A percentile compares a stretch with the other conserved stretches of the same genome.
Conservation (phyloP, 2,797 vertebrate species). For the Peromyscus aztecus region DNA sequence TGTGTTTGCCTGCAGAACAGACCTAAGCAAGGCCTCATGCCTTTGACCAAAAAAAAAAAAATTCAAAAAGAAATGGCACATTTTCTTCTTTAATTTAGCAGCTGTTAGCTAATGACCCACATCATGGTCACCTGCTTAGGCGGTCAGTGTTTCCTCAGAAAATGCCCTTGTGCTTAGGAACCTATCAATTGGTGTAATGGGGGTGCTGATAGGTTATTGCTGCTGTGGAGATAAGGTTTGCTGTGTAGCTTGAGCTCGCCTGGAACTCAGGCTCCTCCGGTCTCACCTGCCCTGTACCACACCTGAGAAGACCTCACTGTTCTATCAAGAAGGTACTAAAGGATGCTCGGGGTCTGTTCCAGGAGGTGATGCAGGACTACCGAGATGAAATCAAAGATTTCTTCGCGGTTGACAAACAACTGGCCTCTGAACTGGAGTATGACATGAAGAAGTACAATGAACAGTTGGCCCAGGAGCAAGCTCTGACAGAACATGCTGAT, state of each 20-base stretch:
- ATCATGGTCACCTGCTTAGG: background rate
- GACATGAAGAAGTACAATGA: slow-evolving; percentile 92
- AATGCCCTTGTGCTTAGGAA: background rate
- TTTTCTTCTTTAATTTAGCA: background rate
- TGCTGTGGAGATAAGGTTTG: background rate
- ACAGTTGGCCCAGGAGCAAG: slow-evolving; percentile 88
- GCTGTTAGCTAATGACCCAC: background rate
- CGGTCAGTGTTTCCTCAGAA: background rate
- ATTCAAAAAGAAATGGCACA: background rate
- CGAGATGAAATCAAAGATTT: slow-evolving; percentile 94
- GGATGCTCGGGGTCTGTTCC: slow-evolving; percentile 55
- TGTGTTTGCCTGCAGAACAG: background rate
- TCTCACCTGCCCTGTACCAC: background rate
- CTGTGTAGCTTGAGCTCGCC: background rate
- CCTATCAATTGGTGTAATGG: background rate
- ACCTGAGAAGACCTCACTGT: background rate
- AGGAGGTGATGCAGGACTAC: slow-evolving; percentile 95
- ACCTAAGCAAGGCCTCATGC: background rate
- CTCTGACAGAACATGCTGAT: slow-evolving; percentile 79
- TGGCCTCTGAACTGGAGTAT: slow-evolving; percentile 95
- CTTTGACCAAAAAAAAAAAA: background rate
- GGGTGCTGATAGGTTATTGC: background rate
- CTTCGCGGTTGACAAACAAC: slow-evolving; percentile 94
- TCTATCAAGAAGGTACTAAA: slow-evolving; percentile 8
- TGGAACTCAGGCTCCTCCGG: background rate